phyloP scores from a whole-genome alignment of 2,113 vertebrate species.

The Oophaga pumilio region DNA sequence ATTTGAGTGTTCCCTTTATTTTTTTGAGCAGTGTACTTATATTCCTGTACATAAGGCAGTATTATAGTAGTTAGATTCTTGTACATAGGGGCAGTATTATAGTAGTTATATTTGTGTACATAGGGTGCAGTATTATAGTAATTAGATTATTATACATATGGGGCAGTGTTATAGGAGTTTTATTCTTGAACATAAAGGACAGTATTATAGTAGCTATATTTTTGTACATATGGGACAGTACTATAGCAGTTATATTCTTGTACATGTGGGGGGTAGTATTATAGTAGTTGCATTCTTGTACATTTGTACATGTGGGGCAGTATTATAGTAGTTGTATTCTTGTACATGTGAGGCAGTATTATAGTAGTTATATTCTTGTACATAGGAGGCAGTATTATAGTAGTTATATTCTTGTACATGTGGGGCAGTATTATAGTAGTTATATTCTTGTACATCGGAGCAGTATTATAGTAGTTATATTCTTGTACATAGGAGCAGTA shows the following conservation, averaged over 20 bases:
- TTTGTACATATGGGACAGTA: background rate
- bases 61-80: too few relatives aligned
- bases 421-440: background rate
- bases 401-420: background rate
- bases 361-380: background rate
- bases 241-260: background rate
- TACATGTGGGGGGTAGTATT: background rate
- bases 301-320: background rate
- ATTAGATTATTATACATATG: background rate
- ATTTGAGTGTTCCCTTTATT: too few relatives aligned
- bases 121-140: background rate
- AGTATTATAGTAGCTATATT: background rate
- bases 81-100: background rate
- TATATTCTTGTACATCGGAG: background rate
- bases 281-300: background rate
- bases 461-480: slow-evolving; percentile 10
- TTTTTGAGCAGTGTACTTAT: too few relatives aligned
- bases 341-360: background rate
- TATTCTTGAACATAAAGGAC: background rate
- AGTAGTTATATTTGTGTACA: background rate
- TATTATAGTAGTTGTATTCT: background rate
- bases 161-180: background rate
- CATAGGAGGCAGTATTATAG: background rate
- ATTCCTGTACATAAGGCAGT: too few relatives aligned
- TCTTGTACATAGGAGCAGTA: background rate